These are phyloP conservation scores for Hipposideros larvatus DNA, from an alignment of 2,797 vertebrate species.

Conservation along the genomic window DNA sequence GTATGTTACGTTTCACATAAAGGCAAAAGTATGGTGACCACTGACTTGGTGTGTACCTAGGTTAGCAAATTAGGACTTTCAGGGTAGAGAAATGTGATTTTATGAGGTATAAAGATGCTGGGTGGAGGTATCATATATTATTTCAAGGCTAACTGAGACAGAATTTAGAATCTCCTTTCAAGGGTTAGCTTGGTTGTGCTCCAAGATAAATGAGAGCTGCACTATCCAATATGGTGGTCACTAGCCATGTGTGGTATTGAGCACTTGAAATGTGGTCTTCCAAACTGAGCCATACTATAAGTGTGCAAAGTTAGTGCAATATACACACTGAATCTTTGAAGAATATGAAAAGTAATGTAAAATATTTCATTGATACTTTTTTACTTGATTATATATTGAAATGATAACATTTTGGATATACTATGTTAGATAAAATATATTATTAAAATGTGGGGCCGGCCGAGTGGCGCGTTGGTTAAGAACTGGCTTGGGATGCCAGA, in stretches of 20 bases:
- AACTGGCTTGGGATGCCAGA: too few species aligned
- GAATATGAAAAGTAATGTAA: not conserved
- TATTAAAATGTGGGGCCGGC: not conserved
- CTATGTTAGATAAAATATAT: constrained; percentile 13
- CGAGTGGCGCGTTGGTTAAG: too few species aligned
- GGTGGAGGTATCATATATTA: not conserved
- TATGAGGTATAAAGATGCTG: not conserved
- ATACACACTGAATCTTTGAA: not conserved
- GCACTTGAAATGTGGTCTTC: not conserved
- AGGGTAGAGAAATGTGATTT: not conserved
- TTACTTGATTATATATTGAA: not conserved
- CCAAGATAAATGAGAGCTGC: not conserved
- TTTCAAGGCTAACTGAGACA: not conserved
- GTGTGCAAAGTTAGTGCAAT: not conserved
- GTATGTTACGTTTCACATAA: not conserved
- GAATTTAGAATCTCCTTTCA: constrained; percentile 8
- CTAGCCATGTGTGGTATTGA: not conserved
- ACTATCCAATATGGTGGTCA: not conserved
- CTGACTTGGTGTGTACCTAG: not conserved
- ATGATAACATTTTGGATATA: not conserved
- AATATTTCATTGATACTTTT: not conserved
- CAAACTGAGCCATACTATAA: not conserved
- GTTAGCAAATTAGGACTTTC: not conserved
- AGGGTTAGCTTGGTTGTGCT: not conserved
- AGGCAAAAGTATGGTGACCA: not conserved